Evolutionary conservation across 2,113 vertebrate species (phyloP), one percentile per base, ranked within the genome.

Genomic region (Gorsachius goisagi): DNA sequence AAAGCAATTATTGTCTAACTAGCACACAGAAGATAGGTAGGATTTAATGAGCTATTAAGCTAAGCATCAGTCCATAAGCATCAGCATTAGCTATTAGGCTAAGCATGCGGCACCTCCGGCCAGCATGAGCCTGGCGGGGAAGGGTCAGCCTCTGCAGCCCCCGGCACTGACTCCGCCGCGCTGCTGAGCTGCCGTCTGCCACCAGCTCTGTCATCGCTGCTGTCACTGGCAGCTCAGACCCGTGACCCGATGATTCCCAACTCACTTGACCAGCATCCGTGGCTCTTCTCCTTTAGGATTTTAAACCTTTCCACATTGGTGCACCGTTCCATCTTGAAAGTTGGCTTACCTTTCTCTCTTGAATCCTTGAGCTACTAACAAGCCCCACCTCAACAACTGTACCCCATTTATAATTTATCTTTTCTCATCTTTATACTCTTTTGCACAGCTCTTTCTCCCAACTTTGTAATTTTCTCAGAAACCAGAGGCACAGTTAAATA

Each of bases 101-200:
- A 20, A 45, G 75, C 50, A 0, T 2, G 63, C 1, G 0, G 58
- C 71, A 47, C n/a, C 37, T 79, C 60, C 3, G 0, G 55, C 41
- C 68, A 52, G 64, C 77, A 0, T 3, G 3, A 73, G 76, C 41
- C 45, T 1, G 0, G 69, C 1, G 0, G 81, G 78, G 44, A 39
- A 69, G 59, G 71, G 82, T 62, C 86, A 66, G 95, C 53, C 47
- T 13, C 69, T 72, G 88, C 52, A n/a, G 93, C 68, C 81, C 71
- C 50, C 6, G 5, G 81, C 85, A 19, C 55, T 20, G 37, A n/a
- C 82, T 20, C 30, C 0, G 1, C 78, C 30, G 82, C 3, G 11
- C 86, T 90, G 76, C 92, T 79, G 92, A 80, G 88, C 85, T 28
- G 67, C 88, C 72, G 5, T 88, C 93, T 95, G 94, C 91, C 87